Evolutionary conservation across 2,113 vertebrate species (phyloP).

Genomic region (Ramphastos sulfuratus): DNA sequence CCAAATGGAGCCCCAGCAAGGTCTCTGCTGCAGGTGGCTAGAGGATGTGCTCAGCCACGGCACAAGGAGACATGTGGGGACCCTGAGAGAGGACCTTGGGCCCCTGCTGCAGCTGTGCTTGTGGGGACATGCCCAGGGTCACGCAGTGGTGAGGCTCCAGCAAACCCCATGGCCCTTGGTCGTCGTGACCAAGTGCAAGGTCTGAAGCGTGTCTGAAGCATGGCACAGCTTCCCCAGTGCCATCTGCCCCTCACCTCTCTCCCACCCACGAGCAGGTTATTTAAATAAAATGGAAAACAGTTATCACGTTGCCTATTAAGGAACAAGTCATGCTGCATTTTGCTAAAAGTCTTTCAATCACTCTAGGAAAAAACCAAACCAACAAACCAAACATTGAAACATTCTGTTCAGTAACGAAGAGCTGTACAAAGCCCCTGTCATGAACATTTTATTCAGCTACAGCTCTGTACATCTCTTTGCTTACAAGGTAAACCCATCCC

Average conservation of each 20-base stretch:
- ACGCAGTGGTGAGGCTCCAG: background rate
- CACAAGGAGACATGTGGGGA: background rate
- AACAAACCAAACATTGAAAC: background rate
- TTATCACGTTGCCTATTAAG: background rate
- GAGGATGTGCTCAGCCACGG: rapidly evolving
- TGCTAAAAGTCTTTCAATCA: background rate
- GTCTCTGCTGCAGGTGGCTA: background rate
- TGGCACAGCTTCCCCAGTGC: rapidly evolving
- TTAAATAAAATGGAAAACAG: background rate
- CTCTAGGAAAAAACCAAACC: background rate
- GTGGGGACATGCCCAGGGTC: rapidly evolving
- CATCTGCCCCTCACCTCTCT: background rate
- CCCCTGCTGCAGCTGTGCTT: rapidly evolving
- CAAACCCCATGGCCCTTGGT: background rate
- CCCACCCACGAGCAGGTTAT: background rate
- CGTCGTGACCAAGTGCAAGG: rapidly evolving
- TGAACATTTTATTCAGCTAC: background rate
- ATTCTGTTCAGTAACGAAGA: background rate
- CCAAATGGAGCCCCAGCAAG: background rate
- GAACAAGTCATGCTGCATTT: background rate
- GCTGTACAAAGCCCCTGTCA: background rate
- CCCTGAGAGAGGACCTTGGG: rapidly evolving
- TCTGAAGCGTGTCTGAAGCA: background rate
- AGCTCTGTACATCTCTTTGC: background rate
- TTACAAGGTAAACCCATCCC: background rate